These are phyloP conservation scores for Melanogrammus aeglefinus DNA, from an alignment of 2,797 vertebrate genomes.

Conservation along the genomic window DNA sequence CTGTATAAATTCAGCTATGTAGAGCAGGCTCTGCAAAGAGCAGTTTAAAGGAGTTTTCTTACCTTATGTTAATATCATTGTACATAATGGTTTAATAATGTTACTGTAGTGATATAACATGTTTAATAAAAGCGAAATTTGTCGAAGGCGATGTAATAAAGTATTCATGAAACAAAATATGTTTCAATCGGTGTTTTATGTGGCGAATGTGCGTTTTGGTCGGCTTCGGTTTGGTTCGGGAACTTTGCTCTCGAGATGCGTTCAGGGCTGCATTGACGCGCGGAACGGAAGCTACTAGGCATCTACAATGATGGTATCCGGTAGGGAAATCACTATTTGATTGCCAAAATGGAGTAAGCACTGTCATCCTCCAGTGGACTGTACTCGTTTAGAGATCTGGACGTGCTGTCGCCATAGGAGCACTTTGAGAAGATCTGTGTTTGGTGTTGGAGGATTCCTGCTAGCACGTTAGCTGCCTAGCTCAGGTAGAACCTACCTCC, in stretches of 20 bases:
- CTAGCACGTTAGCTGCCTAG: conserved; percentile 25
- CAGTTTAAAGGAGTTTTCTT: conserved; percentile 62
- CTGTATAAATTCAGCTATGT: conserved; percentile 65
- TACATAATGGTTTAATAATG: conserved; percentile 72
- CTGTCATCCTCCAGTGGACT: conserved; percentile 18
- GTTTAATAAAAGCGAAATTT: conserved; percentile 67
- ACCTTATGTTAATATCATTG: conserved; percentile 77
- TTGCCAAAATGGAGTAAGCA: conserved; percentile 44
- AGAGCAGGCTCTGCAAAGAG: conserved; percentile 76
- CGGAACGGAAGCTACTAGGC: conserved; percentile 10
- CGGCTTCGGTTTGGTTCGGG: neutral
- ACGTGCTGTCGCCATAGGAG: neutral
- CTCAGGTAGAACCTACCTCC: conserved; percentile 29
- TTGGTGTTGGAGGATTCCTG: neutral
- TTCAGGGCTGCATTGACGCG: neutral
- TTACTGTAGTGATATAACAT: conserved; percentile 75
- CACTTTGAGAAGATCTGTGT: neutral
- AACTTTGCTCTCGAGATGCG: neutral
- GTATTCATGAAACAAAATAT: conserved; percentile 56
- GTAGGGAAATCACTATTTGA: neutral
- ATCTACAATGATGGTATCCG: conserved; percentile 3
- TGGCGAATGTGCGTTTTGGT: too few species aligned
- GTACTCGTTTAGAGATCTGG: neutral
- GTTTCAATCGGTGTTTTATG: neutral
- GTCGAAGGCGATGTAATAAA: conserved; percentile 73